Evolutionary conservation across 2,888 invertebrate species (phyloP).

Genomic region (Charanyca ferruginea): DNA sequence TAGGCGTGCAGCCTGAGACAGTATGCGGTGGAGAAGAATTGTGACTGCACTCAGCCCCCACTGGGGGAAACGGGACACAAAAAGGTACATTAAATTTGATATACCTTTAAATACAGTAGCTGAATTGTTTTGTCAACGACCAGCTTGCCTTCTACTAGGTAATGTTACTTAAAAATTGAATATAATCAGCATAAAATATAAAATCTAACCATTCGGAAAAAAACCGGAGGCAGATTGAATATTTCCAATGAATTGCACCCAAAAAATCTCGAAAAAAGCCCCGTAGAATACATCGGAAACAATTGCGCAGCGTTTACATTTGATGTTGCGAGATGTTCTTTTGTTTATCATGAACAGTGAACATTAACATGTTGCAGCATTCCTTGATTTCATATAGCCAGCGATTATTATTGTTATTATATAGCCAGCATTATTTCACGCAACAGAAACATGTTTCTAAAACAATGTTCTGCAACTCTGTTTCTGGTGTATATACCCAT

Average conservation of each 20-base stretch:
- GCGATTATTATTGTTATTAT: too few relatives aligned
- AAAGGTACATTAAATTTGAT: constrained; percentile 33
- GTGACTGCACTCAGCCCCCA: constrained; percentile 55
- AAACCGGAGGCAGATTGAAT: not conserved
- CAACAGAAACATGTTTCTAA: not conserved
- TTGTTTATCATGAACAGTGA: not conserved
- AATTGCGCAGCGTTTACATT: not conserved
- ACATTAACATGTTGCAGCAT: not conserved
- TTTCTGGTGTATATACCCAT: not conserved
- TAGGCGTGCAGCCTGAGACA: constrained; percentile 45
- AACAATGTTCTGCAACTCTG: not conserved
- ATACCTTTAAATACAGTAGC: not conserved
- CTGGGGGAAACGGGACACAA: constrained; percentile 57
- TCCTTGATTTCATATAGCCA: too few relatives aligned
- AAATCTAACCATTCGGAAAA: not conserved
- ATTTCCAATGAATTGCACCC: not conserved
- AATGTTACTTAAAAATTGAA: not conserved
- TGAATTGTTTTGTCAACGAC: not conserved
- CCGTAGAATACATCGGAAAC: not conserved
- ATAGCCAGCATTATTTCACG: not conserved
- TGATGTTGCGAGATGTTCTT: not conserved
- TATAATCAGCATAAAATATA: too few relatives aligned
- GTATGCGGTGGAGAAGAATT: constrained; percentile 52
- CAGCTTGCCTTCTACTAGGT: not conserved
- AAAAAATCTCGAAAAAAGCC: not conserved